Base-by-base conservation (phyloP, 2,797 vertebrate species). In the Eurystomus glaucurus region DNA sequence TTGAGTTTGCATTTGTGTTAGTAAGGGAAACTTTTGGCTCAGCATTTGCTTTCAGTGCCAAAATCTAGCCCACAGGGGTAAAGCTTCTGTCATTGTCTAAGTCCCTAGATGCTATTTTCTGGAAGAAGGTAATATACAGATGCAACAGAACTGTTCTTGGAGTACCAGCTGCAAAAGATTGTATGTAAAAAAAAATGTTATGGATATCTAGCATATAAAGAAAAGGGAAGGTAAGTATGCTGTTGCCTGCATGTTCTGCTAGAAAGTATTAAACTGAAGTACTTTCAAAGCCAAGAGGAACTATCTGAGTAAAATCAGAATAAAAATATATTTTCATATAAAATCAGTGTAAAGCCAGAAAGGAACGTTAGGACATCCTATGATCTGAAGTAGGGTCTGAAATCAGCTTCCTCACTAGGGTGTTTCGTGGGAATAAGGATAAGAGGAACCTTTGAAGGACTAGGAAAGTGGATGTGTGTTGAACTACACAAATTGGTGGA, bases 1-100 rank as follows among this genome's bases (percentile, higher is more conserved):
- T 82, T 79, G 83, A 81, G 79, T 92, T 92, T 94, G 41, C 31
- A 14, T 13, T 77, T 82, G 17, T n/a, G 60, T 79, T 90, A 80
- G 55, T 25, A 55, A 71, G 45, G 45, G 66, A 58, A 82, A 55
- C 57, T 84, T 93, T 79, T 94, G 92, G 62, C 83, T 90, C 70
- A 85, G 16, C 3, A 3, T 72, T 87, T 95, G 28, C 20, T 82
- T 85, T 68, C 72, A 64, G 61, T 86, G 90, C 85, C 72, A 96
- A 91, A 86, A 90, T 78, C 25, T 58, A 81, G 50, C 23, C 57
- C 46, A 28, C 31, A 16, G 26, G 5, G 55, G 26, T 52, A 86
- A 81, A 75, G 28, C 19, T 70, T 60, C 43, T 94, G 78, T 88
- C 81, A 22, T 65, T 81, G 41, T 78, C 1, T 68, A 72, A 86